A percentile compares a stretch with the other conserved stretches of the same genome.
phyloP scores from a whole-genome alignment of 2,797 vertebrate species.

The Leptatherina wallacei region DNA sequence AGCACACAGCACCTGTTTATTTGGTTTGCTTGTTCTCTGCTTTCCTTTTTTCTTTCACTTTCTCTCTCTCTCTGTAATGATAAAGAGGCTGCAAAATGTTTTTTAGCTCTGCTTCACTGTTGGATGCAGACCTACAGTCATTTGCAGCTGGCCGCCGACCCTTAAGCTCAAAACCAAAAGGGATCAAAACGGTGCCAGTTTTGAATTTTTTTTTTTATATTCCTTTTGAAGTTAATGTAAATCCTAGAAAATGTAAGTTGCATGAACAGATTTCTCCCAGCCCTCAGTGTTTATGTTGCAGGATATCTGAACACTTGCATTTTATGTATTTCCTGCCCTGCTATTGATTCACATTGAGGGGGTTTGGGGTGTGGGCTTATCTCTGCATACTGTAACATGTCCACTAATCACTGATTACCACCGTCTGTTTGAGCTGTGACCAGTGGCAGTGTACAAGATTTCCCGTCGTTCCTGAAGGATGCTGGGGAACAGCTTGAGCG shows the following conservation, averaged over 20 bases:
- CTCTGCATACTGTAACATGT: constrained; percentile 78
- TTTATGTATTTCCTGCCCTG: constrained; percentile 40
- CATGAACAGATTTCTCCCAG: constrained; percentile 24
- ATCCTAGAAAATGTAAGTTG: constrained; percentile 13
- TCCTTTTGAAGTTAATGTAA: constrained; percentile 24
- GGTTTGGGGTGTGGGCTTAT: constrained; percentile 68
- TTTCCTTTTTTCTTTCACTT: background rate
- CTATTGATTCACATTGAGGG: constrained; percentile 63
- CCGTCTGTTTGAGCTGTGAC: constrained; percentile 79
- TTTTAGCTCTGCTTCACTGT: constrained; percentile 54
- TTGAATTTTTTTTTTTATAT: constrained; percentile 19
- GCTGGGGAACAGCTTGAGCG: constrained; percentile 82
- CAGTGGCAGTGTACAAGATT: constrained; percentile 75
- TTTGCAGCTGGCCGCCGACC: constrained; percentile 65
- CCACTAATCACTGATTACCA: constrained; percentile 80
- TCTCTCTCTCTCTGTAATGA: constrained; percentile 47
- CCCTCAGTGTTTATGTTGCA: constrained; percentile 12
- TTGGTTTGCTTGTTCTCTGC: constrained; percentile 80
- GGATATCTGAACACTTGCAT: constrained; percentile 40
- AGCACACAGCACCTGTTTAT: constrained; percentile 87
- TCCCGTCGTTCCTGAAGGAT: constrained; percentile 82
- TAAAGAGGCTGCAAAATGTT: constrained; percentile 72
- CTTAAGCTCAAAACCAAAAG: constrained; percentile 59
- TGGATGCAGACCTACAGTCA: constrained; percentile 58
- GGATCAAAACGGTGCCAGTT: constrained; percentile 51